phyloP scores from a whole-genome alignment of 2,888 invertebrate species.

The Seladonia tumulorum region DNA sequence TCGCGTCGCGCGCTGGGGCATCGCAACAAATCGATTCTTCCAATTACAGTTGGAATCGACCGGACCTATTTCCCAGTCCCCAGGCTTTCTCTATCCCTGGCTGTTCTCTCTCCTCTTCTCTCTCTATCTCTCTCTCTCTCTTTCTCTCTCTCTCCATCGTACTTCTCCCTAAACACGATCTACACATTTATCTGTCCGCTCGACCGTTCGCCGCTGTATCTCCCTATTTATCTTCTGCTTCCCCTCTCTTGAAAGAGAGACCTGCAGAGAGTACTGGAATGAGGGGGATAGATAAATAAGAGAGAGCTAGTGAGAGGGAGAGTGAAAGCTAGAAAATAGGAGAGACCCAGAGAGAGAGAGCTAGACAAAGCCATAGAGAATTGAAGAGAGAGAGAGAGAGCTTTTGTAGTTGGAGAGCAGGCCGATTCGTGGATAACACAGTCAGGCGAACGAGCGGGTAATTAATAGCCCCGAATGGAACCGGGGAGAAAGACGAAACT shows the following conservation, averaged over 20 bases:
- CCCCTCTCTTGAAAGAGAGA: neutral
- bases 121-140: too few species aligned
- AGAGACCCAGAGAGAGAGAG: too few species aligned
- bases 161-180: slow-evolving; percentile 11
- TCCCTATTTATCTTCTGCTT: slow-evolving; percentile 37
- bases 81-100: neutral
- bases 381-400: neutral
- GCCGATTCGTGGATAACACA: slow-evolving; percentile 51
- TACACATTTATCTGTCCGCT: slow-evolving; percentile 51
- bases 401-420: slow-evolving; percentile 17
- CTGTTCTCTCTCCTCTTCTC: neutral
- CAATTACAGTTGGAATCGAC: slow-evolving; percentile 61
- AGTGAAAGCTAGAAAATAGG: too few species aligned
- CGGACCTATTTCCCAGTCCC: slow-evolving; percentile 50
- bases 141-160: neutral
- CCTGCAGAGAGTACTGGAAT: neutral
- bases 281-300: too few species aligned
- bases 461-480: slow-evolving; percentile 51
- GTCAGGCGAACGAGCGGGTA: slow-evolving; percentile 39
- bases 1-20: slow-evolving; percentile 8
- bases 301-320: too few species aligned
- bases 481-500: slow-evolving; percentile 9
- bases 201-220: slow-evolving; percentile 46
- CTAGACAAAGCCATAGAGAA: too few species aligned
- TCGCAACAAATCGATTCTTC: slow-evolving; percentile 65